phyloP scores from a whole-genome alignment of 2,888 invertebrate species.

The Caenorhabditis macrosperma region DNA sequence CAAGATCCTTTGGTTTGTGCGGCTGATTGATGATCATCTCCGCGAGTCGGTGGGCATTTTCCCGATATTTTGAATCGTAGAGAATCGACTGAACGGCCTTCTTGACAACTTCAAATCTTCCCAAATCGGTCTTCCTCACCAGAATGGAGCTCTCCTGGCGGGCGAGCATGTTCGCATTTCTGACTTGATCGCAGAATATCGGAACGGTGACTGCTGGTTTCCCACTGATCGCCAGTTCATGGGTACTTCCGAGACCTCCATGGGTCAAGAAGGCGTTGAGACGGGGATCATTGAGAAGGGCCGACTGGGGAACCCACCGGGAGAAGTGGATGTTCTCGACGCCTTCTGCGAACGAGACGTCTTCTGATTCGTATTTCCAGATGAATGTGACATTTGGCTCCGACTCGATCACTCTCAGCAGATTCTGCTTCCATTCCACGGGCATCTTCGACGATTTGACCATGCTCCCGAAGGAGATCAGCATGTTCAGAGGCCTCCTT shows the following conservation, averaged over 20 bases:
- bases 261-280: too few species aligned
- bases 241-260: too few species aligned
- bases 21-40: slow-evolving; percentile 31
- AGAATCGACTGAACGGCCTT: slow-evolving; percentile 11
- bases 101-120: slow-evolving; percentile 12
- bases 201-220: slow-evolving; percentile 46
- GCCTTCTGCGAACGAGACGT: too few species aligned
- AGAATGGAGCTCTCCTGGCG: slow-evolving; percentile 35
- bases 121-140: slow-evolving; percentile 22
- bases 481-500: not conserved
- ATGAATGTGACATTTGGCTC: too few species aligned
- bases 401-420: slow-evolving; percentile 25
- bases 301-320: too few species aligned
- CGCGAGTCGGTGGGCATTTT: slow-evolving; percentile 27
- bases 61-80: slow-evolving; percentile 15
- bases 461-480: slow-evolving; percentile 53
- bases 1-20: slow-evolving; percentile 32
- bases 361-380: too few species aligned
- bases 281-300: too few species aligned
- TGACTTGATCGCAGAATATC: slow-evolving; percentile 44
- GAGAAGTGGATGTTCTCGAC: too few species aligned
- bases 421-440: slow-evolving; percentile 4
- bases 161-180: slow-evolving; percentile 54
- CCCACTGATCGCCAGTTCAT: too few species aligned
- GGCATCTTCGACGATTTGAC: slow-evolving; percentile 28